A percentile compares a stretch with the other conserved stretches of the same genome.
Conservation (phyloP, 1,140 invertebrate genomes). For the Scaptomyza montana region DNA sequence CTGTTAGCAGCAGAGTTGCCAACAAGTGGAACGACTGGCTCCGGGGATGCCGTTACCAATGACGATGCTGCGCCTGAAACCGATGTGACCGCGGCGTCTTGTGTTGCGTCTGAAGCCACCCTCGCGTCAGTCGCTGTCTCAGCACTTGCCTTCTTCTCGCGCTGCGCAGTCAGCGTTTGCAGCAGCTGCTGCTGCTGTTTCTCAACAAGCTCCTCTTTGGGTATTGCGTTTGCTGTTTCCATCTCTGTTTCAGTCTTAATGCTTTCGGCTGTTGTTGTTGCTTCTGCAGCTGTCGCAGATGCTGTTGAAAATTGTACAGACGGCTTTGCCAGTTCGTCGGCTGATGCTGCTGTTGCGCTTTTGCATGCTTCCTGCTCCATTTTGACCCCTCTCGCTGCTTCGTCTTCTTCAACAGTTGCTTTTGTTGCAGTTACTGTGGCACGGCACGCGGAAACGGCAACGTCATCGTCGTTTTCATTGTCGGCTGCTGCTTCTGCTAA, state of each 20-base stretch:
- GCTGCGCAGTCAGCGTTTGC: conserved; percentile 10
- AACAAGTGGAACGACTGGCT: conserved; percentile 60
- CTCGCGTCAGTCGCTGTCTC: conserved; percentile 10
- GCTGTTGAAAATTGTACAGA: conserved; percentile 36
- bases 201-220: conserved; percentile 35
- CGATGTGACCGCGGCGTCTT: conserved; percentile 23
- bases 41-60: conserved; percentile 22
- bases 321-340: conserved; percentile 21
- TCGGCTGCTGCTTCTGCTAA: conserved; percentile 7
- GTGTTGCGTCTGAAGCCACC: not conserved
- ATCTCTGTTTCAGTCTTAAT: conserved; percentile 66
- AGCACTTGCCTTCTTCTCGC: conserved; percentile 6
- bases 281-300: conserved; percentile 16
- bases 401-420: not conserved
- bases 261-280: conserved; percentile 33
- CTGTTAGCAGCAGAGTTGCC: conserved; percentile 47
- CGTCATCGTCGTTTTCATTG: conserved; percentile 19
- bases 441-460: conserved; percentile 22
- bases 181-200: conserved; percentile 16
- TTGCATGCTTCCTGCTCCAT: conserved; percentile 41
- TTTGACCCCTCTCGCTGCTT: conserved; percentile 30
- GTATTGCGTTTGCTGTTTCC: conserved; percentile 30
- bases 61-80: conserved; percentile 8
- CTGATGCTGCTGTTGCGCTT: conserved; percentile 18
- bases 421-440: conserved; percentile 11